phyloP scores from a whole-genome alignment of 2,888 invertebrate species.

The Strigamia transsilvanica region DNA sequence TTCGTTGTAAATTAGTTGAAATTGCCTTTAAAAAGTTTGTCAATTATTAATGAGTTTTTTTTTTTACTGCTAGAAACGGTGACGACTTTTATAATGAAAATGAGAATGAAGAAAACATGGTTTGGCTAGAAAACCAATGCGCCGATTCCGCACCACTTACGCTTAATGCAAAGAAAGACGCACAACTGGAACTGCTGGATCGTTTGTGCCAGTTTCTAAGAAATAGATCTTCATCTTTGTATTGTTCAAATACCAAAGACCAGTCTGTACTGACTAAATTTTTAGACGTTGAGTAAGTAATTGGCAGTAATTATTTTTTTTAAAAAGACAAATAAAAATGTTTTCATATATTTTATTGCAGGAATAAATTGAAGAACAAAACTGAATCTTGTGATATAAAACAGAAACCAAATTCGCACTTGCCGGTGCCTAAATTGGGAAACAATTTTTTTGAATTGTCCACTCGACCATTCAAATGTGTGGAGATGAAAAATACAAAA shows the following conservation, averaged over 20 bases:
- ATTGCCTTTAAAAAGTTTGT: not conserved
- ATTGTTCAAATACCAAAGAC: not conserved
- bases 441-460: no score
- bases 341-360: not conserved
- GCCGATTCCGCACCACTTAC: not conserved
- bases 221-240: not conserved
- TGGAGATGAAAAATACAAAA: not conserved
- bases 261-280: not conserved
- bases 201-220: not conserved
- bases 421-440: no score
- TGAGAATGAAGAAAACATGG: not conserved
- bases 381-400: not conserved
- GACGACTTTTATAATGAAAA: not conserved
- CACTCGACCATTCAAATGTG: no score
- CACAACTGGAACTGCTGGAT: not conserved
- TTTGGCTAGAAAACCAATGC: constrained; percentile 11
- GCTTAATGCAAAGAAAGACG: not conserved
- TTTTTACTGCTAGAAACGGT: not conserved
- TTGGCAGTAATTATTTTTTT: not conserved
- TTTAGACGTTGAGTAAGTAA: constrained; percentile 10
- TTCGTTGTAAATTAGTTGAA: not conserved
- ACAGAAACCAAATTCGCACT: not conserved
- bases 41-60: not conserved
- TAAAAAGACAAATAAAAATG: not conserved
- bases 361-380: not conserved